A percentile compares a stretch with the other conserved stretches of the same genome.
Evolutionary conservation across 2,113 vertebrate species (phyloP).

Genomic region (Oreocharis arfaki): DNA sequence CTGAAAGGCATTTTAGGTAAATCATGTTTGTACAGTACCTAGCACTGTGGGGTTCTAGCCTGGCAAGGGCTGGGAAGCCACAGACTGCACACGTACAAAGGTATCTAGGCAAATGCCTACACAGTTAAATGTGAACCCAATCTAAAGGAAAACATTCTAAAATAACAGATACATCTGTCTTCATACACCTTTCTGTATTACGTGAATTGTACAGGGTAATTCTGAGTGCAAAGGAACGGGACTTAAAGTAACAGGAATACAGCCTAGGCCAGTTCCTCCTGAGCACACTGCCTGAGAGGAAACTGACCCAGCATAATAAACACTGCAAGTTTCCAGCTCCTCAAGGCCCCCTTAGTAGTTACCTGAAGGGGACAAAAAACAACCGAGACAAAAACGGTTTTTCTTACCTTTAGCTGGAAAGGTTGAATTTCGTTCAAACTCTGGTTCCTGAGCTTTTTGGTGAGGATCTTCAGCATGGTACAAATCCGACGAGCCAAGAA

Average conservation of each 20-base stretch:
- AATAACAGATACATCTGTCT: not conserved
- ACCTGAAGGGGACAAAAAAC: not conserved
- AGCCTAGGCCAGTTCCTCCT: not conserved
- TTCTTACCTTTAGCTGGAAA: conserved; percentile 87
- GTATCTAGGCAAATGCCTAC: not conserved
- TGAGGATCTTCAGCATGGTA: conserved; percentile 86
- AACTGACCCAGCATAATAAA: not conserved
- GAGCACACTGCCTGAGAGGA: not conserved
- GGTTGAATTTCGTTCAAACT: conserved; percentile 87
- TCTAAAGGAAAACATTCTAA: not conserved
- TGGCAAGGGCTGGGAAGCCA: not conserved
- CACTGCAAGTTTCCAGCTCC: not conserved
- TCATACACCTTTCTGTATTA: not conserved
- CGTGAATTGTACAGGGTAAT: not conserved
- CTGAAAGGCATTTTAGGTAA: not conserved
- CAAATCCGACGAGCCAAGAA: conserved; percentile 22
- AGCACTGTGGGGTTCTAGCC: not conserved
- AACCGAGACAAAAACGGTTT: not conserved
- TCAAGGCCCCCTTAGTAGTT: not conserved
- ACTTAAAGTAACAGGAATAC: not conserved
- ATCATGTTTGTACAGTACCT: not conserved
- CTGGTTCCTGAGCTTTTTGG: conserved; percentile 88
- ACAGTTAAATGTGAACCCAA: not conserved
- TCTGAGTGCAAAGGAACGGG: not conserved
- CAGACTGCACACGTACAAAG: not conserved